These are phyloP conservation scores for Ciconia maguari DNA, from an alignment of 2,113 vertebrate genomes.

Conservation along the genomic window DNA sequence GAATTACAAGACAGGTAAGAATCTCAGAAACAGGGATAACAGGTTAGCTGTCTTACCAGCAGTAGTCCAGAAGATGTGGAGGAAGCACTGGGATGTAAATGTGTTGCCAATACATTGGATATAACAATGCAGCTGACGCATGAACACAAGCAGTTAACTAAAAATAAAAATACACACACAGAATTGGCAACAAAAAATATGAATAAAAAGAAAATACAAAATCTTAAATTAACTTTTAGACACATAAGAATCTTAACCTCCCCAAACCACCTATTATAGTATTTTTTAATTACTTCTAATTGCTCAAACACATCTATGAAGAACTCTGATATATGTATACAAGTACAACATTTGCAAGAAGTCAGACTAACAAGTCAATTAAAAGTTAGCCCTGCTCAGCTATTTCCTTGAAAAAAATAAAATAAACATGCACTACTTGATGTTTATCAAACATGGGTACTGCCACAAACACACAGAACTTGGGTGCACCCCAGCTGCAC, in stretches of 20 bases:
- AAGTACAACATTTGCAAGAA: neutral
- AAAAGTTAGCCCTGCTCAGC: neutral
- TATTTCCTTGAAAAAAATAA: neutral
- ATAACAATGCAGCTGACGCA: slow-evolving; percentile 90
- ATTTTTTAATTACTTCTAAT: neutral
- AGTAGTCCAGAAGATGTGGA: slow-evolving; percentile 96
- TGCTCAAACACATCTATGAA: neutral
- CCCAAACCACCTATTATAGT: neutral
- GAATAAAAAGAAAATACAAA: neutral
- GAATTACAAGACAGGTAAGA: neutral
- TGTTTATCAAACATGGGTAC: neutral
- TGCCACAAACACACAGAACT: neutral
- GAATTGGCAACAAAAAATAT: slow-evolving; percentile 11
- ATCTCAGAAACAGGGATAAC: neutral
- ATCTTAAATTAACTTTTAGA: neutral
- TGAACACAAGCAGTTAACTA: slow-evolving; percentile 96
- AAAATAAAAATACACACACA: slow-evolving; percentile 53
- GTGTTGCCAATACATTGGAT: slow-evolving; percentile 98
- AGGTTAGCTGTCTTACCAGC: slow-evolving; percentile 86
- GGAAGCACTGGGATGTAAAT: slow-evolving; percentile 98
- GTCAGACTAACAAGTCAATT: neutral
- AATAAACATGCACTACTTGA: neutral
- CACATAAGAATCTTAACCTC: neutral
- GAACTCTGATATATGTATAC: neutral
- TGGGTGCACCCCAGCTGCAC: neutral